Evolutionary conservation across 1,140 invertebrate species (phyloP), one percentile per base, ranked within the genome.

Genomic region (Uloborus diversus): DNA sequence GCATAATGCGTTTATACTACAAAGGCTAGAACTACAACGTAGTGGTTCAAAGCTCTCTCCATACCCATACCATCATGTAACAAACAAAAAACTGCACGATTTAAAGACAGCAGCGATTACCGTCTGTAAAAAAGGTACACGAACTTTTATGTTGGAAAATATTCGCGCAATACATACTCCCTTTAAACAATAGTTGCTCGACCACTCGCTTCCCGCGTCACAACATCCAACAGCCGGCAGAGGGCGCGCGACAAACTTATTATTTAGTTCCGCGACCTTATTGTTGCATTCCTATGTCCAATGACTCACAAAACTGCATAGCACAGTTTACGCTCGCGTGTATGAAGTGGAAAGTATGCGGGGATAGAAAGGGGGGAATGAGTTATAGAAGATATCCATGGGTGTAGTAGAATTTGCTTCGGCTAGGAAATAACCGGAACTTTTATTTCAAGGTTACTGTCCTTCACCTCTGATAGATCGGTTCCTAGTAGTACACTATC

Each of bases 241-340:
- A 56, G 30, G 47, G 66, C 51, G 66, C 20, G 49, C 49, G n/a
- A 17, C 13, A 53, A 9, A 20, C n/a, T 4, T 5, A 14, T 53
- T 53, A 20, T 53, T 53, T 53, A 20, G 17, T 49, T 42, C 4
- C 7, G 25, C 64, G 42, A 66, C 64, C 64, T 66, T 66, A 66
- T 49, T 66, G 42, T 42, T n/a, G 64, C 64, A 66, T 66, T 66
- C 42, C 42, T 2, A 4, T 66, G 42, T 66, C 37, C 64, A 66
- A 51, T 66, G 23, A n/a, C 25, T 66, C 42, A 66, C 64, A 14
- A 27, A 14, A 27, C 61, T 32, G 4, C 20, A n/a, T n/a, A n/a
- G n/a, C n/a, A n/a, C n/a, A n/a, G n/a, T n/a, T n/a, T n/a, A n/a
- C n/a, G n/a, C n/a, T n/a, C n/a, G n/a, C n/a, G n/a, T n/a, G n/a